Conservation (phyloP, 2,888 invertebrate genomes). For the Aspidapion aeneum region DNA sequence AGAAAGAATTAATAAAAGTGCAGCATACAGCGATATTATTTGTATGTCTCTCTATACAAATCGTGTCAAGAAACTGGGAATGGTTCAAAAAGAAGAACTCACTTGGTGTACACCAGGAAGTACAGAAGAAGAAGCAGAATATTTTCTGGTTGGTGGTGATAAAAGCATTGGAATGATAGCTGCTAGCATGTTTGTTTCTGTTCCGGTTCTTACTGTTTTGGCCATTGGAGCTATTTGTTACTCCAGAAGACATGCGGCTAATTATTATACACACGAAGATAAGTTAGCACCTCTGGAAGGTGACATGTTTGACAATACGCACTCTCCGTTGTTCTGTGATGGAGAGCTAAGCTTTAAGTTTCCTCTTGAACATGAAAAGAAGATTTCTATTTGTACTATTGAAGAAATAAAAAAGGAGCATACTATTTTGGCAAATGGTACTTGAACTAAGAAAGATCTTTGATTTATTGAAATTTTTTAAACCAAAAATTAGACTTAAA, state of each 20-base stretch:
- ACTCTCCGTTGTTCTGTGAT: conserved; percentile 48
- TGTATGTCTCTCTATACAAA: conserved; percentile 60
- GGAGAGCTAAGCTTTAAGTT: conserved; percentile 58
- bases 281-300: conserved; percentile 48
- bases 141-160: conserved; percentile 51
- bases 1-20: conserved; percentile 54
- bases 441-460: conserved; percentile 9
- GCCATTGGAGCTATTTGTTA: conserved; percentile 58
- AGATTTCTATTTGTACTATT: conserved; percentile 47
- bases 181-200: conserved; percentile 55
- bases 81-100: conserved; percentile 44
- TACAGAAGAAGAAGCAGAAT: conserved; percentile 51
- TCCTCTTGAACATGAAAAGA: conserved; percentile 48
- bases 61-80: conserved; percentile 50
- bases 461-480: conserved; percentile 1
- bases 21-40: conserved; percentile 51
- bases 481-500: neutral
- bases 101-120: conserved; percentile 56
- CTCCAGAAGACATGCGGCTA: conserved; percentile 68
- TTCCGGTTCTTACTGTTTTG: conserved; percentile 49
- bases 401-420: conserved; percentile 47
- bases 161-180: conserved; percentile 53
- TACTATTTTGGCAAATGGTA: conserved; percentile 28
- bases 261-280: conserved; percentile 80
- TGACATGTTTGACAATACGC: conserved; percentile 49